A percentile compares a stretch with the other conserved stretches of the same genome.
phyloP scores from a whole-genome alignment of 2,113 vertebrate species.

The Callorhinus ursinus region DNA sequence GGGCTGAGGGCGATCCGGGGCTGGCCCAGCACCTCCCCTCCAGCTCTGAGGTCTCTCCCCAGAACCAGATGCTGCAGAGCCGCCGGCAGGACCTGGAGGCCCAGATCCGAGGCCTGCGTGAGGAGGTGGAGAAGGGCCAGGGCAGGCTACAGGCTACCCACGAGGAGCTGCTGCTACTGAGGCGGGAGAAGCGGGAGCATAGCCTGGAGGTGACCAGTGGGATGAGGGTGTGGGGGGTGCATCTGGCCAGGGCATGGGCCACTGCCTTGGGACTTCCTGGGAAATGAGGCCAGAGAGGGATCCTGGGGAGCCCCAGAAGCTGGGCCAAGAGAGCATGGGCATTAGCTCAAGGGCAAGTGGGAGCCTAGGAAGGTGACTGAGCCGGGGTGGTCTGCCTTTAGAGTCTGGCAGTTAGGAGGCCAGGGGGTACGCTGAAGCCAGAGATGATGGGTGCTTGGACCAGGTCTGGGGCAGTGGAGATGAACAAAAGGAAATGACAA shows the following conservation, averaged over 20 bases:
- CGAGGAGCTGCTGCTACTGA: slow-evolving; percentile 76
- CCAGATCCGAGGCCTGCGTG: slow-evolving; percentile 73
- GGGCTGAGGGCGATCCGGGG: neutral
- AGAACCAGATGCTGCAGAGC: slow-evolving; percentile 82
- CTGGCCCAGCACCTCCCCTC: neutral
- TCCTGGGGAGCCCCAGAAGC: neutral
- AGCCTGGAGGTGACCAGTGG: slow-evolving; percentile 68
- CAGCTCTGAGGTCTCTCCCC: neutral
- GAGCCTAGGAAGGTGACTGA: neutral
- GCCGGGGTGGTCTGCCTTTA: neutral
- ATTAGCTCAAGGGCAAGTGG: neutral
- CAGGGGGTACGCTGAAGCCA: neutral
- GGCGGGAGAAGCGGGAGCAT: slow-evolving; percentile 69
- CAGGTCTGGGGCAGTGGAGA: neutral
- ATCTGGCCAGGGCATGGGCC: neutral
- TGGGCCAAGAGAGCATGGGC: neutral
- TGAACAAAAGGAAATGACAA: neutral
- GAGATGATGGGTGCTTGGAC: neutral
- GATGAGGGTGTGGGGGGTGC: too few relatives aligned
- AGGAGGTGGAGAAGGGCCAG: slow-evolving; percentile 74
- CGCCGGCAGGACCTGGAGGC: slow-evolving; percentile 79
- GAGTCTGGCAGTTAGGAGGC: neutral
- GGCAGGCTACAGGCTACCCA: slow-evolving; percentile 68
- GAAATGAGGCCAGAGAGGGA: neutral
- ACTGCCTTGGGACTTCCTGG: neutral